phyloP scores from a whole-genome alignment of 2,797 vertebrate genomes.

The Todus mexicanus region DNA sequence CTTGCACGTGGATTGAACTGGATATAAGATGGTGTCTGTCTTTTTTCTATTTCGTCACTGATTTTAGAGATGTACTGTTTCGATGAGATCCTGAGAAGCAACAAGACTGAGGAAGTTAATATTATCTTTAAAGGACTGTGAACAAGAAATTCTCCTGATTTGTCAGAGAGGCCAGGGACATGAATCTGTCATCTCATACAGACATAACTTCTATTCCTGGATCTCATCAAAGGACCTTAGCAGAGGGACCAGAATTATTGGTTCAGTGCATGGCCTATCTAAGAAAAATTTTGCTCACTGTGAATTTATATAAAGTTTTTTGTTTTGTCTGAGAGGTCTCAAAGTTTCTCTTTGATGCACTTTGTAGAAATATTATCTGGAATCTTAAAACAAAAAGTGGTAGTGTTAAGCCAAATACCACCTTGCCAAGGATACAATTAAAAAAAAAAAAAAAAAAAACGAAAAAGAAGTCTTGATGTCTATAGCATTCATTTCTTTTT shows the following conservation, averaged over 20 bases:
- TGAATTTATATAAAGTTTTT: neutral
- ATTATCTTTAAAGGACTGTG: neutral
- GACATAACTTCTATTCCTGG: neutral
- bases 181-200: neutral
- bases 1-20: neutral
- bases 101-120: neutral
- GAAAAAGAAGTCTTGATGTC: neutral
- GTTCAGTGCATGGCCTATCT: neutral
- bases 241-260: neutral
- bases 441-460: too few relatives aligned
- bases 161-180: neutral
- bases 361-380: neutral
- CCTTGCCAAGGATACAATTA: neutral
- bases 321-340: neutral
- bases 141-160: neutral
- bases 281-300: neutral
- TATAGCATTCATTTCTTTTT: neutral
- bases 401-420: neutral
- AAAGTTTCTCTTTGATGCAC: neutral
- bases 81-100: neutral
- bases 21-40: neutral
- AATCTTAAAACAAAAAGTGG: neutral
- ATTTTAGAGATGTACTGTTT: neutral
- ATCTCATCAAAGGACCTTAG: neutral
- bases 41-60: neutral